Conservation (phyloP, 1,140 invertebrate genomes). For the Homarus americanus region DNA sequence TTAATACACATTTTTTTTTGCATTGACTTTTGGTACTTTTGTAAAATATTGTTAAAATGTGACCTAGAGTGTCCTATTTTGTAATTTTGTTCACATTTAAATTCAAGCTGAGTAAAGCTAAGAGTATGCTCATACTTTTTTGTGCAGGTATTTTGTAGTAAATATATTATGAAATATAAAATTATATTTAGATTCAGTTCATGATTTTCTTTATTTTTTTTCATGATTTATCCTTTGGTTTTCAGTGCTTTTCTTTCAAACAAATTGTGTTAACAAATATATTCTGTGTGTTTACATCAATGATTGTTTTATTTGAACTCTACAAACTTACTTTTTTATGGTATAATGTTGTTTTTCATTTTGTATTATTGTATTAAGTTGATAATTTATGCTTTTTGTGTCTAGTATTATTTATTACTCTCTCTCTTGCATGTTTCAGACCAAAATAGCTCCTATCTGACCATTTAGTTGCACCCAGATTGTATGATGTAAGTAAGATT, state of each 20-base stretch:
- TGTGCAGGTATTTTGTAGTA: no score
- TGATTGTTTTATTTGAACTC: not conserved
- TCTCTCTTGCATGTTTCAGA: conserved; percentile 71
- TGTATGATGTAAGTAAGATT: conserved; percentile 70
- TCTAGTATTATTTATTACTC: conserved; percentile 57
- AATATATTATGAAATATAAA: no score
- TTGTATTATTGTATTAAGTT: conserved; percentile 36
- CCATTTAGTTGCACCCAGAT: conserved; percentile 72
- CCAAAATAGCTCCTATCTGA: conserved; percentile 71
- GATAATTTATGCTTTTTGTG: conserved; percentile 29
- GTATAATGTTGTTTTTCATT: not conserved
- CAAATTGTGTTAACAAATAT: not conserved
- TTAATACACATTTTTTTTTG: no score
- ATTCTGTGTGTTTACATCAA: not conserved
- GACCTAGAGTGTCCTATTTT: no score
- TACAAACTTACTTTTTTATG: not conserved
- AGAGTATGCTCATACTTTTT: no score
- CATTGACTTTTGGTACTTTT: no score
- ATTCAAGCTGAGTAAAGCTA: no score
- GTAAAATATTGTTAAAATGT: no score
- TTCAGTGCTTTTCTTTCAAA: not conserved
- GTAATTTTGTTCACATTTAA: no score
- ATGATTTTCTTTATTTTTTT: no score
- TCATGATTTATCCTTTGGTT: not conserved
- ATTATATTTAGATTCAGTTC: no score